Percentiles rank a stretch among this genome's conserved stretches.
Conservation (phyloP, 2,797 vertebrate species). For the Phrynocephalus forsythii region DNA sequence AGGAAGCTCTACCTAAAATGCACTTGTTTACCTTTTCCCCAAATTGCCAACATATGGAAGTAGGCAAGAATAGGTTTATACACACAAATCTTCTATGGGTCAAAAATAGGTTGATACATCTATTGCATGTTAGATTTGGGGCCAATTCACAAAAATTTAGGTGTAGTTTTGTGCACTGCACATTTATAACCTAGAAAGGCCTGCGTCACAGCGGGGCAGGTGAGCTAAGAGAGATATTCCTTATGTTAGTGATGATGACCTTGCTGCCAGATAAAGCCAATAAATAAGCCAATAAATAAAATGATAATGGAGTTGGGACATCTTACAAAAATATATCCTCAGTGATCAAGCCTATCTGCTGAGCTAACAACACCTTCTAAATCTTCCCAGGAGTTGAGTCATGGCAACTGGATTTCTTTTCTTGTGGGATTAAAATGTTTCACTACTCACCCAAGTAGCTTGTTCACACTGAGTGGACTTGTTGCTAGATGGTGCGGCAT, state of each 20-base stretch:
- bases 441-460: too few species aligned
- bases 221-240: background rate
- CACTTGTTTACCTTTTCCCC: too few species aligned
- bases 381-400: too few species aligned
- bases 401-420: too few species aligned
- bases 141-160: background rate
- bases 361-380: background rate
- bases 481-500: too few species aligned
- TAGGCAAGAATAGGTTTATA: background rate
- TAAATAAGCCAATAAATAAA: too few species aligned
- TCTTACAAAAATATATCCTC: background rate
- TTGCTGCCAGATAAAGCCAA: too few species aligned
- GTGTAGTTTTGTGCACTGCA: background rate
- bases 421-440: too few species aligned
- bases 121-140: background rate
- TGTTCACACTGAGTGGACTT: too few species aligned
- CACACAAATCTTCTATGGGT: background rate
- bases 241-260: background rate
- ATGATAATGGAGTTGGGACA: background rate
- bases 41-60: background rate
- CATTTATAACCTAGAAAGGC: background rate
- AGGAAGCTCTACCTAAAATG: background rate
- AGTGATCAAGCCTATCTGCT: background rate
- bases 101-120: background rate
- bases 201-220: background rate